Percentiles rank a stretch among this genome's conserved stretches.
These are phyloP conservation scores for Drosophila micromelanica DNA, from an alignment of 1,140 invertebrate species.

Conservation along the genomic window DNA sequence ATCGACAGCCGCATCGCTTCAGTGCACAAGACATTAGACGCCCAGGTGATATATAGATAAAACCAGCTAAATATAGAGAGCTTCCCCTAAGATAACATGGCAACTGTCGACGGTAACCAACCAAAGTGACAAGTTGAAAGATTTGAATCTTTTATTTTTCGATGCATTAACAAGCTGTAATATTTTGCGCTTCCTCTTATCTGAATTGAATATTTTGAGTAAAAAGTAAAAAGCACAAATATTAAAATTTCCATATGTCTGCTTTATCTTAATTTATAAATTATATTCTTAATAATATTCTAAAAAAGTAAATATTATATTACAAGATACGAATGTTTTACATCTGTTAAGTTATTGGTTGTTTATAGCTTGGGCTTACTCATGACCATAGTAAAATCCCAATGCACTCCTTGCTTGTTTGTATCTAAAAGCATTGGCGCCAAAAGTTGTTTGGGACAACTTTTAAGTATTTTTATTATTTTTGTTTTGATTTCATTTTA, in stretches of 20 bases:
- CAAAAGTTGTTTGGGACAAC: conserved; percentile 63
- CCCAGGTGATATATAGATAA: conserved; percentile 58
- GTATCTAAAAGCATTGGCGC: not conserved
- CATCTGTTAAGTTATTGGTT: not conserved
- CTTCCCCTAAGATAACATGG: conserved; percentile 34
- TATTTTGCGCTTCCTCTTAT: not conserved
- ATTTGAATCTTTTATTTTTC: conserved; percentile 28
- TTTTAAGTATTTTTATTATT: conserved; percentile 51
- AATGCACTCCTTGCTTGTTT: not conserved
- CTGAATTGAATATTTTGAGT: too few relatives aligned
- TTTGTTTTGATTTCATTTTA: conserved; percentile 10
- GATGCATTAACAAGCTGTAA: not conserved
- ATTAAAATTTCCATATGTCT: too few relatives aligned
- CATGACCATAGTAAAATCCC: not conserved
- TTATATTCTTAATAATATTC: too few relatives aligned
- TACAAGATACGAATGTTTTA: too few relatives aligned
- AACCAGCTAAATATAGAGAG: conserved; percentile 54
- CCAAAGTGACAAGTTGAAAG: conserved; percentile 29
- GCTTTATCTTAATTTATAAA: too few relatives aligned
- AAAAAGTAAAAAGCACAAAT: too few relatives aligned
- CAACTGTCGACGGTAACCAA: conserved; percentile 2
- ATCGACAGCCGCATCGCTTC: conserved; percentile 54
- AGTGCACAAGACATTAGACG: conserved; percentile 53
- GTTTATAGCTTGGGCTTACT: too few relatives aligned
- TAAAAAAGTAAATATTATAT: too few relatives aligned